Evolutionary conservation across 2,797 vertebrate species (phyloP), one percentile per base, ranked within the genome.

Genomic region (Microtus californicus): DNA sequence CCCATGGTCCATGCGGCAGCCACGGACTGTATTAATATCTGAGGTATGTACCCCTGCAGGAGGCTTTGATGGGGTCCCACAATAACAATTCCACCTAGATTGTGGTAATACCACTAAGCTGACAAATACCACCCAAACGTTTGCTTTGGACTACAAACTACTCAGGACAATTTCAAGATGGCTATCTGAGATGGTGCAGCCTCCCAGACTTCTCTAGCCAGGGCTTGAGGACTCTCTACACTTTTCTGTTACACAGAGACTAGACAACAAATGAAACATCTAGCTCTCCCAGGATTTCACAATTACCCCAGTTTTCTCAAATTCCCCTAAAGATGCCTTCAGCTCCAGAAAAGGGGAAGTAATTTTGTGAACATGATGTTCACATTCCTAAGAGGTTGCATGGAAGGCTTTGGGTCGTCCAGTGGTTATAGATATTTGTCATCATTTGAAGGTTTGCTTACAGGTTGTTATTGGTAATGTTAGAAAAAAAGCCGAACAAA

Each of bases 391-490:
- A 71, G 34, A 69, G 17, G 17, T 71, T 17, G 7, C 17, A 6
- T n/a, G 34, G 15, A 15, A 8, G 7, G 7, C 8, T 37, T n/a
- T 19, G n/a, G 34, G 34, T 19, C 2, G 0, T 71, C 19, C 14
- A 15, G 34, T 69, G 34, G 34, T 69, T 69, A 19, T 69, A 15
- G 67, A 69, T n/a, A n/a, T n/a, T 69, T n/a, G 34, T n/a, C 67
- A 69, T 69, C 31, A n/a, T 69, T 69, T n/a, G n/a, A 34, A 34
- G 15, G 17, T 17, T 71, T 69, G 31, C 17, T 69, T 71, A n/a
- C 6, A 71, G 19, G 10, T 71, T n/a, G 31, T 71, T 71, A 71
- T 71, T 71, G 67, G 34, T 69, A n/a, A 69, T 69, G 67, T 71
- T 15, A 34, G 12, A 17, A 71, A 71, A 71, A 71, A 71, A n/a